These are phyloP conservation scores for Cydia strobilella DNA, from an alignment of 1,140 invertebrate genomes.

Conservation along the genomic window DNA sequence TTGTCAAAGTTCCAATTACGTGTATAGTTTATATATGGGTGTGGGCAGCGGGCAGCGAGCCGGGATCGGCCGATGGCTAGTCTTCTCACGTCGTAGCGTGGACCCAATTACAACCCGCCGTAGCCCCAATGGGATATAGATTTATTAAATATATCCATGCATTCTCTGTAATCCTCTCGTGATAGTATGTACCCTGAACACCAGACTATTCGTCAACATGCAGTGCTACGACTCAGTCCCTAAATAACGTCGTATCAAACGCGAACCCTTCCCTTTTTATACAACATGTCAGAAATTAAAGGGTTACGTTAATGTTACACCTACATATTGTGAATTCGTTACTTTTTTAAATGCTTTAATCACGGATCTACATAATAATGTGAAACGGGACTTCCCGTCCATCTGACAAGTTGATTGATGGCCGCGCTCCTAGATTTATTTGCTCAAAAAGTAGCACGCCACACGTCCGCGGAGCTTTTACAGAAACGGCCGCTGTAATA, in stretches of 20 bases:
- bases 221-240: neutral
- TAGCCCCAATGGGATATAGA: constrained; percentile 54
- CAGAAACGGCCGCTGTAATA: constrained; percentile 61
- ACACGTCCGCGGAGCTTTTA: constrained; percentile 70
- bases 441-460: constrained; percentile 69
- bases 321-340: constrained; percentile 63
- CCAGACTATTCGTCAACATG: constrained; percentile 2
- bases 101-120: constrained; percentile 56
- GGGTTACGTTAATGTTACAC: constrained; percentile 52
- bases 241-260: constrained; percentile 19
- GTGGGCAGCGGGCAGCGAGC: constrained; percentile 41
- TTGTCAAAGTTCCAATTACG: constrained; percentile 76
- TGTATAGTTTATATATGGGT: constrained; percentile 40
- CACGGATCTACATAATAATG: constrained; percentile 76
- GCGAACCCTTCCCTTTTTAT: constrained; percentile 23
- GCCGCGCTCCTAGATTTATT: constrained; percentile 75
- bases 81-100: constrained; percentile 58
- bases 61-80: constrained; percentile 55
- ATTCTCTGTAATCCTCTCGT: too few relatives aligned
- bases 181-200: neutral
- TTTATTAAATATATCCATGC: constrained; percentile 56
- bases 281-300: constrained; percentile 43
- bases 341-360: constrained; percentile 73
- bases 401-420: constrained; percentile 78
- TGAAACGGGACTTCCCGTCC: constrained; percentile 70